Evolutionary conservation across 2,113 vertebrate species (phyloP).

Genomic region (Bufo gargarizans): DNA sequence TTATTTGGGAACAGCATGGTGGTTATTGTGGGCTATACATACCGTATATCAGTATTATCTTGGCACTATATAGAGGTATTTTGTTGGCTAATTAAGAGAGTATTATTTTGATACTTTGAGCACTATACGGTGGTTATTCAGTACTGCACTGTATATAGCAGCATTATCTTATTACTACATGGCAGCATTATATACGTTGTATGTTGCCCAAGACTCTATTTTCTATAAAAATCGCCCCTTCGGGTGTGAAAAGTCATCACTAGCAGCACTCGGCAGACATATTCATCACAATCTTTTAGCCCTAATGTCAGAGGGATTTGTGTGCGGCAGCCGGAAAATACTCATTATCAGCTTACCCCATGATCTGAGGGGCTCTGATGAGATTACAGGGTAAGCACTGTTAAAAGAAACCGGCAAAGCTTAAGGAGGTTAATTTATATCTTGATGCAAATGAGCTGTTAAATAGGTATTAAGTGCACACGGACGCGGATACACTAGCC

Average conservation of each 20-base stretch:
- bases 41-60: neutral
- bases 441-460: slow-evolving; percentile 5
- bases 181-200: neutral
- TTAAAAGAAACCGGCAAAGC: neutral
- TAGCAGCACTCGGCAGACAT: neutral
- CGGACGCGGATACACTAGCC: neutral
- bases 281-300: neutral
- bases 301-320: slow-evolving; percentile 13
- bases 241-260: neutral
- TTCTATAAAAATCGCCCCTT: neutral
- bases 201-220: neutral
- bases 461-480: neutral
- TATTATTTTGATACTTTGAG: neutral
- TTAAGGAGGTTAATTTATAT: slow-evolving; percentile 33
- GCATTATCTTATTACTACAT: neutral
- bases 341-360: slow-evolving; percentile 14
- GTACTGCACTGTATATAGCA: neutral
- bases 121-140: too few relatives aligned
- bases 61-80: neutral
- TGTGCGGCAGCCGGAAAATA: slow-evolving; percentile 14
- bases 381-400: slow-evolving; percentile 11
- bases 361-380: slow-evolving; percentile 5
- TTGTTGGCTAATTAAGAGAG: neutral
- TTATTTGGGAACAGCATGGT: too few relatives aligned
- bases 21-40: too few relatives aligned